Base-by-base conservation (phyloP, 2,797 vertebrate genomes). In the Myiotriccus ornatus region DNA sequence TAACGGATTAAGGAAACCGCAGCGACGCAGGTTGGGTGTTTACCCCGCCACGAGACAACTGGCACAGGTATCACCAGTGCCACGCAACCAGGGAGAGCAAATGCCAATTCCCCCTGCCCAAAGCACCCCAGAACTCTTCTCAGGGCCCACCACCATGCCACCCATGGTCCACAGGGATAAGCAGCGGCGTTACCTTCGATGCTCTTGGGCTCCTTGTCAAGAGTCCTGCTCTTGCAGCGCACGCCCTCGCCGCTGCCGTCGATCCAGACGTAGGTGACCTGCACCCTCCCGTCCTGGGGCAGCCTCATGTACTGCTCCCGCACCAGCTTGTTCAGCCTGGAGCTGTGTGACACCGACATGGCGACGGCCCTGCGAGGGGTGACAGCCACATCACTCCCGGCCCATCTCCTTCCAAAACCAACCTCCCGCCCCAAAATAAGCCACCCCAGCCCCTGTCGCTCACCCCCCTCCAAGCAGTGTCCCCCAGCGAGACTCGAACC, bases 221-320 rank as follows among this genome's bases (percentile, higher is more conserved):
- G 96, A 43, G 98, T 99, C 52, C 97, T 96, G 14, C 98, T 98
- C 95, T 99, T 99, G 96, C 96, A 98, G 59, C 98, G 98, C 34
- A 99, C 98, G 0, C 97, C 98, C 74, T 98, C 98, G 0, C 99
- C 98, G 3, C 97, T 98, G 69, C 98, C 98, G 1, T 99, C 99
- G 9, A 99, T 98, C 99, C 99, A 99, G 56, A 99, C 95, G 43
- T 99, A 99, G 17, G 98, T 99, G 73, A 98, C 98, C 97, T 98
- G 98, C 50, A 98, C 98, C 79, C 76, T 90, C 4, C 82, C 93
- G 0, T 98, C 98, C 94, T 99, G 98, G 25, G 98, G 97, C 89
- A 99, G 97, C 84, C 79, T 97, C 97, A 98, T 96, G 96, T 99
- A 99, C 78, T 98, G 98, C 87, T 98, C 98, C 49, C 98, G 94